These are phyloP conservation scores for Asteroscopus sphinx DNA, from an alignment of 2,888 invertebrate genomes.

Conservation along the genomic window DNA sequence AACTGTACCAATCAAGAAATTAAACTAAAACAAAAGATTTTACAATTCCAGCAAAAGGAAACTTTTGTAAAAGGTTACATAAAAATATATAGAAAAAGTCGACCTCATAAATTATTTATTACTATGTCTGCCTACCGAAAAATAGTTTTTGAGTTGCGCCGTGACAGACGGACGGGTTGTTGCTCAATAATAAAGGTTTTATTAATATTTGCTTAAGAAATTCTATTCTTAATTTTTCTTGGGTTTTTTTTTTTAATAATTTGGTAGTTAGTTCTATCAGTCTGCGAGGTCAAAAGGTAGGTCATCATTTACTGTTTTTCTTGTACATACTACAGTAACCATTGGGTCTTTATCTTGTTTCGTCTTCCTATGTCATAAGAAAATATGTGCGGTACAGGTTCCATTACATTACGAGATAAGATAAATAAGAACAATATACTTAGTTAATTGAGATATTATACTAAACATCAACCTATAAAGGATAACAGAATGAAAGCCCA, in stretches of 20 bases:
- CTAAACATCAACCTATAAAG: too few species aligned
- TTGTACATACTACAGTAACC: too few species aligned
- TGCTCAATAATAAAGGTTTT: not conserved
- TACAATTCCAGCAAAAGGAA: not conserved
- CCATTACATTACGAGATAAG: too few species aligned
- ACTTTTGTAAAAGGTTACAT: not conserved
- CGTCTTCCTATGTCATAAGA: too few species aligned
- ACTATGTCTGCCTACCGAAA: constrained; percentile 56
- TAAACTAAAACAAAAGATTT: constrained; percentile 28
- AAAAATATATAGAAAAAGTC: constrained; percentile 29
- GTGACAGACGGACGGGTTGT: constrained; percentile 20
- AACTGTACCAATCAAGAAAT: not conserved
- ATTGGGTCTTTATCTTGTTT: too few species aligned
- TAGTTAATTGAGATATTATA: too few species aligned
- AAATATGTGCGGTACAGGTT: too few species aligned
- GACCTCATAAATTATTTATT: constrained; percentile 69
- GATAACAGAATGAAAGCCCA: too few species aligned
- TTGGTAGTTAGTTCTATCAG: not conserved
- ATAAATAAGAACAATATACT: too few species aligned
- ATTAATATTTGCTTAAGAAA: constrained; percentile 1
- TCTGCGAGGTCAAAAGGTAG: not conserved
- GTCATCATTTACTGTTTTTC: too few species aligned
- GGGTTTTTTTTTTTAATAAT: not conserved
- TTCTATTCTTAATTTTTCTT: not conserved
- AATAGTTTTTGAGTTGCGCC: constrained; percentile 52